Conservation (phyloP, 2,888 invertebrate genomes). For the Limnephilus auricula region DNA sequence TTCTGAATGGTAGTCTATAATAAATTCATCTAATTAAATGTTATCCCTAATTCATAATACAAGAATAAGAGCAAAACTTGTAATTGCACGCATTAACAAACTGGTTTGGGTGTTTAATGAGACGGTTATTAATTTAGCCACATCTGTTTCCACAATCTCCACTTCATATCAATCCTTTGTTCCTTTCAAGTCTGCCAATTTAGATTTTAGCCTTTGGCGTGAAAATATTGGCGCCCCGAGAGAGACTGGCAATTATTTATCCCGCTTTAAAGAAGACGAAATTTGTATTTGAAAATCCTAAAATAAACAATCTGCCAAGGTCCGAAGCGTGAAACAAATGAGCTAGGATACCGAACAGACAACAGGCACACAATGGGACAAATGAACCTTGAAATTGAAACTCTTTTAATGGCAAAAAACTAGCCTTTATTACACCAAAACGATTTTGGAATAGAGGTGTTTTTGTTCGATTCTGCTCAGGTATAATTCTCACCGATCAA, state of each 20-base stretch:
- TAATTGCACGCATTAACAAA: background rate
- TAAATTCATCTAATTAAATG: background rate
- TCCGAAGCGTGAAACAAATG: slow-evolving; percentile 16
- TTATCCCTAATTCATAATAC: background rate
- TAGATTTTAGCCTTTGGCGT: background rate
- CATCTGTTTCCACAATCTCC: background rate
- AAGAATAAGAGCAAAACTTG: background rate
- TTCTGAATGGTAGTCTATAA: too few relatives aligned
- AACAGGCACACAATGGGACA: slow-evolving; percentile 35
- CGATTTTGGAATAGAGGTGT: slow-evolving; percentile 32
- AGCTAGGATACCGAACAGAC: background rate
- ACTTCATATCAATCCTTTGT: background rate
- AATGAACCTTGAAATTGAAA: slow-evolving; percentile 53
- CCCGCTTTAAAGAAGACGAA: background rate
- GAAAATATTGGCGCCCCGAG: background rate
- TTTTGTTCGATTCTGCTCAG: slow-evolving; percentile 36
- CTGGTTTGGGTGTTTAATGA: background rate
- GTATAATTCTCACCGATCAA: slow-evolving; percentile 15
- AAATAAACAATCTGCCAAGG: background rate
- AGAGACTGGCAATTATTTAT: background rate
- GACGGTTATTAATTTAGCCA: background rate
- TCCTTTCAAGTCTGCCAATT: background rate
- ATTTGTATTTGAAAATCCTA: background rate
- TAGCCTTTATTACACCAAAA: slow-evolving; percentile 5
- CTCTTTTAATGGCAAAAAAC: slow-evolving; percentile 47